Base-by-base conservation (phyloP, 1,140 invertebrate genomes). In the Macrobrachium nipponense region DNA sequence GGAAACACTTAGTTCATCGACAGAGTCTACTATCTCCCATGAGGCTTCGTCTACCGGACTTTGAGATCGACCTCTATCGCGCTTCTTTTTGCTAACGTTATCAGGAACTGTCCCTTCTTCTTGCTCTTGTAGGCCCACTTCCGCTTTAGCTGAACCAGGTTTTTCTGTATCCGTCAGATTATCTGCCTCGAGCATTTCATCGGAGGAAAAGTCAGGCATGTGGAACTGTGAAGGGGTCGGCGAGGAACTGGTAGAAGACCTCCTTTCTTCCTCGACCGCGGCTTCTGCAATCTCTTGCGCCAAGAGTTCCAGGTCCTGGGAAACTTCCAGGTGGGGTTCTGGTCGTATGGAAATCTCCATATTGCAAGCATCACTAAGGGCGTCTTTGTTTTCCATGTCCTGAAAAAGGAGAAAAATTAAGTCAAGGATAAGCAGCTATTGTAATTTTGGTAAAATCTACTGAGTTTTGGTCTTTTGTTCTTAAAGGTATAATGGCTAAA, bases 251-350 rank as follows among this genome's bases (percentile, higher is more conserved):
- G 20, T 20, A 43, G 82, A 77, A 0, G 72, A 61, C 58, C 72
- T 43, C 51, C 44, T 60, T 11, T 86, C 77, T 5, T 86, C 83
- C 58, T 86, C 84, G 10, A 86, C 84, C 20, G 77, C 84, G 17
- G 84, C 84, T 68, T 86, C 84, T 2, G 84, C 84, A 27, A 86
- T 86, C 78, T 86, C 84, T 36, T 86, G 84, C 10, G 84, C 84
- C 68, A 86, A 68, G 11, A 86, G 60, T 27, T 86, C 84, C 6
- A 86, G 58, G 84, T 86, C 84, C 70, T 86, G 84, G 7, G 84
- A 44, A 11, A 66, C 68, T 76, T 86, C 84, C 66, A 86, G 68
- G 15, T 86, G 64, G 36, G 84, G 77, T 51, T 75, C 77, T 3
- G 43, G 76, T 51, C 84, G 73, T 18, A 20, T 43, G 11, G 43